These are phyloP conservation scores for Xylocampa areola DNA, from an alignment of 2,888 invertebrate species.

Conservation along the genomic window DNA sequence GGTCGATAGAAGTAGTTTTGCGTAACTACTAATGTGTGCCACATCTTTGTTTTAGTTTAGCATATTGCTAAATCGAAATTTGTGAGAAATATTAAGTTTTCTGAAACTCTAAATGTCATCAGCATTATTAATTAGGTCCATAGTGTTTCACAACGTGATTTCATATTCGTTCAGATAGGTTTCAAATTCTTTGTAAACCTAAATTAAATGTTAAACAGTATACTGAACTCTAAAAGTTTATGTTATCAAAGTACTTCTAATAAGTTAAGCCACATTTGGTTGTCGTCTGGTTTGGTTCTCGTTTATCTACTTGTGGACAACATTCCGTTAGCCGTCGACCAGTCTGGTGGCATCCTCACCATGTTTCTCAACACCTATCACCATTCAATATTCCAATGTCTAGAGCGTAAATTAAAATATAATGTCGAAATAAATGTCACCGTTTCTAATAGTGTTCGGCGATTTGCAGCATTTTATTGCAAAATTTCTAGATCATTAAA, in stretches of 20 bases:
- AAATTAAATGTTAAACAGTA: neutral
- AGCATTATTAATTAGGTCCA: conserved; percentile 30
- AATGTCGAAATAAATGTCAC: conserved; percentile 59
- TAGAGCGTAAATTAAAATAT: conserved; percentile 51
- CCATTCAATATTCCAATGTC: conserved; percentile 33
- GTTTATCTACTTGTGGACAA: conserved; percentile 9
- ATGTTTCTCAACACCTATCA: conserved; percentile 32
- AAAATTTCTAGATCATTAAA: conserved; percentile 58
- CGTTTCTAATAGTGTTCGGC: conserved; percentile 50
- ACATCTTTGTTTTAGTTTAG: conserved; percentile 42
- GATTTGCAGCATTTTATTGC: conserved; percentile 57
- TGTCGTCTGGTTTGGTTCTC: conserved; percentile 2
- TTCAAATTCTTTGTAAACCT: conserved; percentile 3
- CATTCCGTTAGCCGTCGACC: conserved; percentile 42
- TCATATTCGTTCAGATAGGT: conserved; percentile 5
- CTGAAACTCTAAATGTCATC: conserved; percentile 48
- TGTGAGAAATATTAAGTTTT: conserved; percentile 22
- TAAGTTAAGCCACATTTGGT: neutral
- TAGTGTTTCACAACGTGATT: conserved; percentile 33
- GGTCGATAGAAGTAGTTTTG: conserved; percentile 37
- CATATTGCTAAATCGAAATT: conserved; percentile 42
- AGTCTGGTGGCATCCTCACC: conserved; percentile 42
- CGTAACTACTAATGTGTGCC: conserved; percentile 23
- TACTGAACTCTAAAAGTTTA: neutral
- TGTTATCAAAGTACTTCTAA: neutral